These are phyloP conservation scores for Drosophila anceps DNA, from an alignment of 2,888 invertebrate genomes.

Conservation along the genomic window DNA sequence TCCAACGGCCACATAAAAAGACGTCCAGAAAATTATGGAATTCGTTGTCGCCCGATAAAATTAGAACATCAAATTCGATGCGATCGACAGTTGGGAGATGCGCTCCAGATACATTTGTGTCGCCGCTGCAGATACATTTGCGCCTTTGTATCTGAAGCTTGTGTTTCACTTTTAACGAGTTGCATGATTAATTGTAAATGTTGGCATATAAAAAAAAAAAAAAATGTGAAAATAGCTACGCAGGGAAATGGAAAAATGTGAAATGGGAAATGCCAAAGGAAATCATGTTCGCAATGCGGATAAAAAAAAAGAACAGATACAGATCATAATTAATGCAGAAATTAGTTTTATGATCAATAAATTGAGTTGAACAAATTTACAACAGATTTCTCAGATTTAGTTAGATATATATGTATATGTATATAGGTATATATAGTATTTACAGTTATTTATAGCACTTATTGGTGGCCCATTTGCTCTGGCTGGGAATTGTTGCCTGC, in stretches of 20 bases:
- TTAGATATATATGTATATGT: background rate
- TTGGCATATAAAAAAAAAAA: constrained; percentile 31
- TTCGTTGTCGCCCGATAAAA: constrained; percentile 39
- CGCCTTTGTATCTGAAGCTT: constrained; percentile 23
- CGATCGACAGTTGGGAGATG: constrained; percentile 25
- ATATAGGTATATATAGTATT: background rate
- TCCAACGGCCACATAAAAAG: constrained; percentile 9
- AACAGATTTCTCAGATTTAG: constrained; percentile 8
- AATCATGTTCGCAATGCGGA: constrained; percentile 40
- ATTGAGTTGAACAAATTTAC: constrained; percentile 51
- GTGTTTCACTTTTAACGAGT: constrained; percentile 44
- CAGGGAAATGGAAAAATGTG: constrained; percentile 1
- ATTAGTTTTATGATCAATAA: constrained; percentile 65
- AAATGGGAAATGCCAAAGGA: constrained; percentile 11
- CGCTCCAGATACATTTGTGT: background rate
- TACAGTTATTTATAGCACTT: constrained; percentile 10
- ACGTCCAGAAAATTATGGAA: constrained; percentile 64
- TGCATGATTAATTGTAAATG: constrained; percentile 61
- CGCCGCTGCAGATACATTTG: constrained; percentile 18
- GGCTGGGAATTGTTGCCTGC: constrained; percentile 8
- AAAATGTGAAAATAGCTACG: constrained; percentile 25
- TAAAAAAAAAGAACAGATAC: background rate
- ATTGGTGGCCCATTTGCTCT: constrained; percentile 2
- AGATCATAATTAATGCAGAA: constrained; percentile 50
- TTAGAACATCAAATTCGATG: constrained; percentile 37